Base-by-base conservation (phyloP, 1,140 invertebrate genomes). In the Acyrthosiphon pisum region DNA sequence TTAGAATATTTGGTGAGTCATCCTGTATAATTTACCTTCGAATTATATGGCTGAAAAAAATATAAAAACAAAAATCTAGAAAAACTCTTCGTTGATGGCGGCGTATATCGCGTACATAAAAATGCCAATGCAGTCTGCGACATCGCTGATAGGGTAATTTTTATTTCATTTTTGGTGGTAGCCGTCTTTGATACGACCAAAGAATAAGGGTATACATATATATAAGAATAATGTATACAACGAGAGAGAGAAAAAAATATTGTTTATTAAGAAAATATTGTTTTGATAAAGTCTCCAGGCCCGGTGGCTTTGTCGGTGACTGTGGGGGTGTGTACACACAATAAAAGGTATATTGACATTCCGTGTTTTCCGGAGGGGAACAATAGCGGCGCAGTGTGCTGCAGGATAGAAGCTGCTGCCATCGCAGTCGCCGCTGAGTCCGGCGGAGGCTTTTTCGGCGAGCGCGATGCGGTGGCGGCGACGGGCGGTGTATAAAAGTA, bases 261-360 rank as follows among this genome's bases (percentile, higher is more conserved):
- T 44, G 90, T 91, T 91, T 91, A 91, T 91, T 91, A 91, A 91
- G 90, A 91, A 91, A 91, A 91, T 91, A 91, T 91, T 91, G 60
- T 91, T 91, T 76, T 18, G 60, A 91, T 46, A 68, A 76, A 76
- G 56, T 91, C 60, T 46, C 26, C 60, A 41, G 37, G 26, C 60
- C 30, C 37, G 37, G 90, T 68, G 26, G 35, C 56, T 44, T 60
- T 44, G 37, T 2, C 89, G 41, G 41, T 37, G 41, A 90, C 89
- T 30, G 37, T 26, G 35, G 48, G 53, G 26, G 35, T 46, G 41
- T 30, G 41, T 68, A 46, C 76, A 46, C 68, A 92, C 76, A 92
- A 92, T 92, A 92, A 92, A 92, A 92, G 91, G 91, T 92, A 92
- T 92, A 92, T 92, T 92, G 91, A 92, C 91, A 92, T 92, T 92